Evolutionary conservation across 1,140 invertebrate genomes (phyloP).

Genomic region (Leptinotarsa defecta): DNA sequence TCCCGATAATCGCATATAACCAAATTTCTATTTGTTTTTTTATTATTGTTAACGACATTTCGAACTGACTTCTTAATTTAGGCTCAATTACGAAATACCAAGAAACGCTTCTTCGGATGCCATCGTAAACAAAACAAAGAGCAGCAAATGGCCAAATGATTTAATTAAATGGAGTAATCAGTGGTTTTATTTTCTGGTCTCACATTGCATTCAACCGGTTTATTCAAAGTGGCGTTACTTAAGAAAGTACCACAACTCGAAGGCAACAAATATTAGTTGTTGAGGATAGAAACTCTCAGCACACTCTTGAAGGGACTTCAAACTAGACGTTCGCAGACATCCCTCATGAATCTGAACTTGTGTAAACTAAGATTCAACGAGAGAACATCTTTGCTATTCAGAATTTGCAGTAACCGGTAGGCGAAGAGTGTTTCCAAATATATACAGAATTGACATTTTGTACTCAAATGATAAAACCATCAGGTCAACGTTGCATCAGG

Average conservation of each 20-base stretch:
- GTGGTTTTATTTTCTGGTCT: slow-evolving; percentile 13
- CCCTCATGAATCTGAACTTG: too few species aligned
- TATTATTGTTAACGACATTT: slow-evolving; percentile 19
- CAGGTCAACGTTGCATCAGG: too few species aligned
- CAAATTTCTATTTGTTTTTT: slow-evolving; percentile 13
- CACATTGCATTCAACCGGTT: slow-evolving; percentile 6
- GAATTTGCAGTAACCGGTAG: too few species aligned
- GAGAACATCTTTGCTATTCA: too few species aligned
- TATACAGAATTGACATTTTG: too few species aligned
- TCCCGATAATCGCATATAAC: neutral
- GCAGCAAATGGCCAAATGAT: slow-evolving; percentile 25
- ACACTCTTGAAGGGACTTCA: too few species aligned
- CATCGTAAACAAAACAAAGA: slow-evolving; percentile 17
- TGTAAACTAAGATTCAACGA: too few species aligned
- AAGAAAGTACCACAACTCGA: neutral
- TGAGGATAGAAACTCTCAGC: neutral
- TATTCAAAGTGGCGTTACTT: neutral
- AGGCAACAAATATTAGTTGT: neutral
- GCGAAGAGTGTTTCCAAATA: too few species aligned
- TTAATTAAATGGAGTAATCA: slow-evolving; percentile 34
- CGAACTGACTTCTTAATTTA: slow-evolving; percentile 24
- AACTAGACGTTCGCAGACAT: too few species aligned
- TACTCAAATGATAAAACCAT: neutral
- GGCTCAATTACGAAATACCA: slow-evolving; percentile 21
- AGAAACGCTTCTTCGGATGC: slow-evolving; percentile 23